Evolutionary conservation across 2,888 invertebrate species (phyloP), one percentile per base, ranked within the genome.

Genomic region (Loripinus fragilis): DNA sequence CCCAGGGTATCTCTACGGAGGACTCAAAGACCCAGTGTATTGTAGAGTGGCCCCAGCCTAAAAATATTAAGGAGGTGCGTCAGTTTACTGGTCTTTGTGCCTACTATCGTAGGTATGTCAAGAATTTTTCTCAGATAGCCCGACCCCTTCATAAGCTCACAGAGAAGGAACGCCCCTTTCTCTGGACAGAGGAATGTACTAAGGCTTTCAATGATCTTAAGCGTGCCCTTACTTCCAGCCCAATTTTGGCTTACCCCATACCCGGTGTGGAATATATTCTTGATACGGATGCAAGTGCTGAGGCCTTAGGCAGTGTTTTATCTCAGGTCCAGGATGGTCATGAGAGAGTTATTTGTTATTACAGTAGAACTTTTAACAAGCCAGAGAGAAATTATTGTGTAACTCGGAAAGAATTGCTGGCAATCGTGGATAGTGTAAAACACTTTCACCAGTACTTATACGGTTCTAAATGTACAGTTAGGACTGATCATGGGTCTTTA

Each of bases 361-460:
- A 67, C 50, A 78, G 83, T 42, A 68, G 65, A 45, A 28, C 45
- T 15, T 55, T 81, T 2, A 66, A 25, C n/a, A 73, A 71, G 42
- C 60, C 72, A 50, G 80, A 83, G 41, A 50, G 71, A 33, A 70
- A 72, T 20, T 83, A 83, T 41, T 80, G 77, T n/a, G n/a, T 74
- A 5, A 69, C 78, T 15, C 5, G 78, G 28, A 55, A 72, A 35
- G 85, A 85, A 65, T 42, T 85, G 17, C 52, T 80, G n/a, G 80
- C 78, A 17, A 50, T 85, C 5, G 74, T 85, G 10, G 23, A 45
- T 38, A 50, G 67, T n/a, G 66, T 76, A 5, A 70, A 71, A 68
- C 71, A 85, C 30, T 83, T 83, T 67, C 78, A 78, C n/a, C 70
- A 52, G 28, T 81, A 81, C 71, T 41, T 85, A 10, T 84, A 79